Conservation (phyloP, 2,888 invertebrate genomes). For the Coleophora deauratella region DNA sequence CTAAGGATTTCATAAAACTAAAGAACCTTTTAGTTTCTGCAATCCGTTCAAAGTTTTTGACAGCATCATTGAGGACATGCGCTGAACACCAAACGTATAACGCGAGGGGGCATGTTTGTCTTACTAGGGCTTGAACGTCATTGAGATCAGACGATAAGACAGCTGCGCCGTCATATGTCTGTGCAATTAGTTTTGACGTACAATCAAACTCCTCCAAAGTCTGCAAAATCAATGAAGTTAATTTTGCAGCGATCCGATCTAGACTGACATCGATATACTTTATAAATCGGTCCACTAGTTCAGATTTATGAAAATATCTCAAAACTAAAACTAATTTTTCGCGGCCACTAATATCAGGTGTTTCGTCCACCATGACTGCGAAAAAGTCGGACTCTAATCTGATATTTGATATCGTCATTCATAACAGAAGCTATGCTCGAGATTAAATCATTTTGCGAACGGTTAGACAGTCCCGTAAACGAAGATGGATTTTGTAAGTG, state of each 20-base stretch:
- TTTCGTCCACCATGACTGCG: slow-evolving; percentile 24
- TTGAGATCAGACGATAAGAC: slow-evolving; percentile 23
- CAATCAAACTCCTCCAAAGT: slow-evolving; percentile 19
- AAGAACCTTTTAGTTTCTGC: slow-evolving; percentile 23
- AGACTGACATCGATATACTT: slow-evolving; percentile 26
- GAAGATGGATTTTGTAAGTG: slow-evolving; percentile 17
- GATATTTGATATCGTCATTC: slow-evolving; percentile 17
- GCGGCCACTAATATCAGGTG: slow-evolving; percentile 20
- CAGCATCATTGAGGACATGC: slow-evolving; percentile 19
- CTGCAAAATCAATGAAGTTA: slow-evolving; percentile 11
- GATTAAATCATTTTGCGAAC: slow-evolving; percentile 28
- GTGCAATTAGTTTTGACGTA: slow-evolving; percentile 24
- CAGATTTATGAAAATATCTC: slow-evolving; percentile 21
- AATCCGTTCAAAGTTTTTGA: slow-evolving; percentile 16
- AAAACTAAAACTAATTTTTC: slow-evolving; percentile 26
- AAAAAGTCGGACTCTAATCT: slow-evolving; percentile 22
- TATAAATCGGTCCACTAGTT: slow-evolving; percentile 24
- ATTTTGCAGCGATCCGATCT: slow-evolving; percentile 18
- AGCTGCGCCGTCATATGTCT: slow-evolving; percentile 29
- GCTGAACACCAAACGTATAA: slow-evolving; percentile 20
- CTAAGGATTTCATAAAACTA: slow-evolving; percentile 19
- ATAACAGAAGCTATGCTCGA: slow-evolving; percentile 27
- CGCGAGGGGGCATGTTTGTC: slow-evolving; percentile 18
- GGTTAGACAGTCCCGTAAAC: slow-evolving; percentile 15
- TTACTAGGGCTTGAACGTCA: slow-evolving; percentile 26